phyloP scores from a whole-genome alignment of 2,888 invertebrate species.

The Campoletis raptor region DNA sequence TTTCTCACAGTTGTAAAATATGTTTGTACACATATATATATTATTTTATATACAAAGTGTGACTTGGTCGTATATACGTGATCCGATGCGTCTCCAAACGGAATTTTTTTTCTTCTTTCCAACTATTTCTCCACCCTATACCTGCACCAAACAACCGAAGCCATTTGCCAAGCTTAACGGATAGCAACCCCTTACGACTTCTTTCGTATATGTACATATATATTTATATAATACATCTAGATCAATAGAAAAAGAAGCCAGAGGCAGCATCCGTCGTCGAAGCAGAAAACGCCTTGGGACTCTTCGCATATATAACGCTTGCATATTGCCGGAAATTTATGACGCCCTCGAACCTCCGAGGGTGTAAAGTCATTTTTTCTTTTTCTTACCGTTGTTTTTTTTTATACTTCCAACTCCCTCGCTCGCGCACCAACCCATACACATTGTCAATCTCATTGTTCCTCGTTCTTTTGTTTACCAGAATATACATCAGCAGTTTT shows the following conservation, averaged over 20 bases:
- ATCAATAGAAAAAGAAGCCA: constrained; percentile 35
- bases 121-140: constrained; percentile 20
- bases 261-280: constrained; percentile 63
- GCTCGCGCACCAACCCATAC: background rate
- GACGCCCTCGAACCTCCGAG: constrained; percentile 64
- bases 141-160: constrained; percentile 34
- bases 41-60: background rate
- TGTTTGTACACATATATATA: constrained; percentile 30
- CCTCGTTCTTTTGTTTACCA: constrained; percentile 21
- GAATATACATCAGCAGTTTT: constrained; percentile 39
- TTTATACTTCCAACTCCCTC: constrained; percentile 52
- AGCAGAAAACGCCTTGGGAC: constrained; percentile 60
- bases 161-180: constrained; percentile 67
- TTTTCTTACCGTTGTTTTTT: constrained; percentile 4
- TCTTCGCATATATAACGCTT: constrained; percentile 66
- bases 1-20: constrained; percentile 37
- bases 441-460: constrained; percentile 18
- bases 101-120: constrained; percentile 30
- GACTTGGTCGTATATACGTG: constrained; percentile 7
- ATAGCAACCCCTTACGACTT: constrained; percentile 31
- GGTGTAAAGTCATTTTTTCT: constrained; percentile 65
- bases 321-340: constrained; percentile 73
- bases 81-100: constrained; percentile 46
- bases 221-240: constrained; percentile 3
- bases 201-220: constrained; percentile 17